Base-by-base conservation (phyloP, 92 coral and sea anemone genomes). In the Palythoa grandis region DNA sequence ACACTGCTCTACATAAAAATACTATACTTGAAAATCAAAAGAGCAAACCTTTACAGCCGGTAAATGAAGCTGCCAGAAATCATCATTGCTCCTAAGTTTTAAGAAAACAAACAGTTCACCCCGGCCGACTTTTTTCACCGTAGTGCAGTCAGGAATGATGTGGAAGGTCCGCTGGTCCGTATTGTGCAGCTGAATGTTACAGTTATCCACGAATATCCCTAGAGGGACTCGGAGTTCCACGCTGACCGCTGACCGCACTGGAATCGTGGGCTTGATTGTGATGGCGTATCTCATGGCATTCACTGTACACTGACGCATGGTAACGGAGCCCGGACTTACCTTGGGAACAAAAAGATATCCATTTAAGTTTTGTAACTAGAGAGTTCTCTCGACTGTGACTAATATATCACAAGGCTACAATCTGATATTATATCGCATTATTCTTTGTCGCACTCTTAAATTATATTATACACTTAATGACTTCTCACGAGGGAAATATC, bases 171-270 rank as follows among this genome's bases (percentile, higher is more conserved):
- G 19, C 48, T 76, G 29, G 82, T 76, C 43, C 0, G 82, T 76
- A 39, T 52, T 54, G 23, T 8, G 40, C 82, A 76, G 67, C 68
- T 76, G 66, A 76, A 76, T 50, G 23, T 76, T 76, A 54, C 82
- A 76, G 47, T 76, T 63, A 25, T 76, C 82, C n/a, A 76, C 82
- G 20, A 76, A 76, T 53, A 76, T 76, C 47, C 82, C 82, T 8
- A 76, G 67, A 53, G 82, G 82, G 9, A 76, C 40, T 22, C 82
- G 19, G n/a, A 76, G 48, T 13, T 76, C 82, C 16, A 76, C 82
- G 1, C 20, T 53, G 65, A 50, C 78, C 54, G 78, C 56, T 39
- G 78, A 25, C 24, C 82, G 82, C 24, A 76, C 82, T 15, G 82
- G 82, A 12, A 76, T 53, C 54, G 82, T 76, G 13, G 82, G 65